phyloP scores from a whole-genome alignment of 1,140 invertebrate genomes.

The Scylla paramamosain region DNA sequence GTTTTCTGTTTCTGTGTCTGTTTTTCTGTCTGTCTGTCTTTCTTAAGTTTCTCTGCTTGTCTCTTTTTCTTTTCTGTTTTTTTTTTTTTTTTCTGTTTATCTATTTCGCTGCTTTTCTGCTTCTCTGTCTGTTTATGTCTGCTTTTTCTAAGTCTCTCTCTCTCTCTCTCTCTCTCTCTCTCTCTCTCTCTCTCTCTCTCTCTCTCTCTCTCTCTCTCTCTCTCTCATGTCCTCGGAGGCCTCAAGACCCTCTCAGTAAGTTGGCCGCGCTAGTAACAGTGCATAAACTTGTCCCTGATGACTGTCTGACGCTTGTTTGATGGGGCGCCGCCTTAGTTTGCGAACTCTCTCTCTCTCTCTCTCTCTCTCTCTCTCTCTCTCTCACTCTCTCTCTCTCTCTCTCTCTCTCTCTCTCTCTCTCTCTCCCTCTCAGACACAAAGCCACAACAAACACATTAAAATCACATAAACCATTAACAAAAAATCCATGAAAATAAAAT shows the following conservation, averaged over 20 bases:
- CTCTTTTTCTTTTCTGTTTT: too few species aligned
- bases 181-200: not conserved
- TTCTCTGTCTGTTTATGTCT: too few species aligned
- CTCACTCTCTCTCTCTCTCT: too few species aligned
- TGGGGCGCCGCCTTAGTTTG: not conserved
- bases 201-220: too few species aligned
- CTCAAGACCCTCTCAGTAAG: not conserved
- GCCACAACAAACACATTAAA: not conserved
- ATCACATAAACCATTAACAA: not conserved
- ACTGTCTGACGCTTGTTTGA: conserved; percentile 5
- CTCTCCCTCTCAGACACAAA: not conserved
- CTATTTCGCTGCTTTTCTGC: too few species aligned
- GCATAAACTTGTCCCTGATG: conserved; percentile 5
- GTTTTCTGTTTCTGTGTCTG: too few species aligned
- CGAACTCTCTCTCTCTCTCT: not conserved
- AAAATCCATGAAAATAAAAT: not conserved
- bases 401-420: too few species aligned
- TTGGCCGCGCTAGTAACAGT: not conserved
- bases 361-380: not conserved
- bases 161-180: conserved; percentile 14
- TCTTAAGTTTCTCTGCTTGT: too few species aligned
- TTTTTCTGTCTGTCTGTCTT: too few species aligned
- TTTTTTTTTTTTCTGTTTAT: too few species aligned
- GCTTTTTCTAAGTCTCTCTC: not conserved
- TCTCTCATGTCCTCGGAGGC: too few species aligned